Percentiles rank a stretch among this genome's conserved stretches.
Conservation (phyloP, 2,797 vertebrate species). For the Atherinosoma microstoma region DNA sequence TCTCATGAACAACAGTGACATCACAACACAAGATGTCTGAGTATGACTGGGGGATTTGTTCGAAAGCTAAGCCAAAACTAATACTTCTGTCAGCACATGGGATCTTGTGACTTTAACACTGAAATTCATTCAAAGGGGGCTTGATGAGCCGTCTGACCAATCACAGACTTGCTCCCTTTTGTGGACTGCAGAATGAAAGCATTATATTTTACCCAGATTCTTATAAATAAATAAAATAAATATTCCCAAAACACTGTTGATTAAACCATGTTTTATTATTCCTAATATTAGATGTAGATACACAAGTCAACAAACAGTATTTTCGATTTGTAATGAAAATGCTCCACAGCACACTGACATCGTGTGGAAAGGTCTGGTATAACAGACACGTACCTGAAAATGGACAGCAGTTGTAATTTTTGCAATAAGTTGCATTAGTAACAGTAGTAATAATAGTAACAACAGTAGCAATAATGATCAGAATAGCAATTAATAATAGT, state of each 20-base stretch:
- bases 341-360: slow-evolving; percentile 88
- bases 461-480: slow-evolving; percentile 83
- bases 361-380: slow-evolving; percentile 83
- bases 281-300: slow-evolving; percentile 88
- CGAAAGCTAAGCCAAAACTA: too few species aligned
- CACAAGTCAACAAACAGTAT: slow-evolving; percentile 87
- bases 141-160: too few species aligned
- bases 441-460: slow-evolving; percentile 84
- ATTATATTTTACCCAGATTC: neutral
- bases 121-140: too few species aligned
- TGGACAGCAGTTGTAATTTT: slow-evolving; percentile 85
- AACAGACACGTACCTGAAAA: slow-evolving; percentile 86
- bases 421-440: slow-evolving; percentile 85
- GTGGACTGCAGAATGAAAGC: neutral
- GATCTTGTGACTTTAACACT: too few species aligned
- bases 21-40: neutral
- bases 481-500: slow-evolving; percentile 83
- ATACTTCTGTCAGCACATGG: too few species aligned
- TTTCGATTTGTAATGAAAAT: slow-evolving; percentile 83
- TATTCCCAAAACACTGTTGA: slow-evolving; percentile 50
- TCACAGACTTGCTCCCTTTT: too few species aligned
- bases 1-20: neutral
- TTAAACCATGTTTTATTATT: slow-evolving; percentile 88
- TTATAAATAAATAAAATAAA: neutral
- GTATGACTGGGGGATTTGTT: too few species aligned